Percentiles rank a stretch among this genome's conserved stretches.
These are phyloP conservation scores for Mellilla xanthometata DNA, from an alignment of 2,888 invertebrate species.

Conservation along the genomic window DNA sequence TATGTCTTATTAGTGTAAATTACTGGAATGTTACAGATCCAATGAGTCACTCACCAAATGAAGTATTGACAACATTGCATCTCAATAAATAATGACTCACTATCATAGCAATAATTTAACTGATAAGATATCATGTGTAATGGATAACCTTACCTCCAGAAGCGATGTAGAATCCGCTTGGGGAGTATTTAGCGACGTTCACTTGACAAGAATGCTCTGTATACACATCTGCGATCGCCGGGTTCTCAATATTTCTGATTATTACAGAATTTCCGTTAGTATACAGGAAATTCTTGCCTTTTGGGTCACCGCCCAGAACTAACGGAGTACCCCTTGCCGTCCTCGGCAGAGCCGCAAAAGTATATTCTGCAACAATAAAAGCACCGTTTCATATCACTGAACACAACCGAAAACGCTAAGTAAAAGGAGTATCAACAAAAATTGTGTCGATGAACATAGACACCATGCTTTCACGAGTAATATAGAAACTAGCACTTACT, in stretches of 20 bases:
- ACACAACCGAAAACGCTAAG: constrained; percentile 28
- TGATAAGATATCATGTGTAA: constrained; percentile 13
- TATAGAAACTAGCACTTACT: constrained; percentile 60
- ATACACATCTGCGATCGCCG: constrained; percentile 96
- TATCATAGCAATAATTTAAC: constrained; percentile 6
- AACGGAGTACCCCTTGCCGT: constrained; percentile 97
- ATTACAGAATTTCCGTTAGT: constrained; percentile 99
- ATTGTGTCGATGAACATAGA: constrained; percentile 31
- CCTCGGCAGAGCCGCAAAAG: constrained; percentile 96
- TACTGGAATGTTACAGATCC: neutral
- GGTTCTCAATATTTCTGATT: constrained; percentile 98
- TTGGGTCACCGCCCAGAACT: constrained; percentile 97
- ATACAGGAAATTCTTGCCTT: constrained; percentile 98
- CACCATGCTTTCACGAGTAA: constrained; percentile 43
- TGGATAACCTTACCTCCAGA: constrained; percentile 91
- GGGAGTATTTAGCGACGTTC: constrained; percentile 98
- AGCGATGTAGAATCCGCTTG: constrained; percentile 98
- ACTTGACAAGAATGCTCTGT: constrained; percentile 98
- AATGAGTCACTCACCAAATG: constrained; percentile 16
- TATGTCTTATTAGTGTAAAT: no score
- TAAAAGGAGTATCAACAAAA: constrained; percentile 35
- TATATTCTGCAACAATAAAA: constrained; percentile 85
- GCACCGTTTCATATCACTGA: constrained; percentile 33
- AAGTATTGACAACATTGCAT: constrained; percentile 2
- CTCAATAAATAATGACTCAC: constrained; percentile 25